phyloP scores from a whole-genome alignment of 2,797 vertebrate species.

The Dermochelys coriacea region DNA sequence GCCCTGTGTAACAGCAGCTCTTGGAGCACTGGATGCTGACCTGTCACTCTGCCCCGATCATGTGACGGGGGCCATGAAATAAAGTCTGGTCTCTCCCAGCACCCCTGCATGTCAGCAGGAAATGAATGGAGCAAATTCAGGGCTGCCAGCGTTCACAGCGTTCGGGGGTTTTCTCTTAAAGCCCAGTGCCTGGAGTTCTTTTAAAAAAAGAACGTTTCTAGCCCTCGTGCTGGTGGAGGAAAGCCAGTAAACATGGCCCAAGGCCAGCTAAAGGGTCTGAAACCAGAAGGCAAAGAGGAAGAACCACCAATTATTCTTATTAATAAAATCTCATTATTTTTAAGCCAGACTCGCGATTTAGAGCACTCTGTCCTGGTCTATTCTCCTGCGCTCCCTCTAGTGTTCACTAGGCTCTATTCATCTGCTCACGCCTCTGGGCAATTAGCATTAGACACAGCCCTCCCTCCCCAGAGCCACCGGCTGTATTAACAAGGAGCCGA shows the following conservation, averaged over 20 bases:
- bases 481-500: not conserved
- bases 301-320: not conserved
- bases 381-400: not conserved
- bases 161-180: not conserved
- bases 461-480: not conserved
- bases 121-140: not conserved
- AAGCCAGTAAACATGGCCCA: not conserved
- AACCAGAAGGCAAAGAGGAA: not conserved
- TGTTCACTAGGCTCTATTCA: no score
- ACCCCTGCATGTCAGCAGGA: not conserved
- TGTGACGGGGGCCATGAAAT: not conserved
- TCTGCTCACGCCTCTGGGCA: not conserved
- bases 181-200: not conserved
- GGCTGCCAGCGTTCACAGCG: not conserved
- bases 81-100: not conserved
- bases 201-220: no score
- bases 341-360: not conserved
- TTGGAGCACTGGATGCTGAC: not conserved
- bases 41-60: not conserved
- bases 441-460: not conserved
- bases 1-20: no score
- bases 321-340: not conserved
- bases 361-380: rapidly evolving
- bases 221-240: not conserved
- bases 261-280: not conserved